These are phyloP conservation scores for Drosophila fungiperda DNA, from an alignment of 2,888 invertebrate species.

Conservation along the genomic window DNA sequence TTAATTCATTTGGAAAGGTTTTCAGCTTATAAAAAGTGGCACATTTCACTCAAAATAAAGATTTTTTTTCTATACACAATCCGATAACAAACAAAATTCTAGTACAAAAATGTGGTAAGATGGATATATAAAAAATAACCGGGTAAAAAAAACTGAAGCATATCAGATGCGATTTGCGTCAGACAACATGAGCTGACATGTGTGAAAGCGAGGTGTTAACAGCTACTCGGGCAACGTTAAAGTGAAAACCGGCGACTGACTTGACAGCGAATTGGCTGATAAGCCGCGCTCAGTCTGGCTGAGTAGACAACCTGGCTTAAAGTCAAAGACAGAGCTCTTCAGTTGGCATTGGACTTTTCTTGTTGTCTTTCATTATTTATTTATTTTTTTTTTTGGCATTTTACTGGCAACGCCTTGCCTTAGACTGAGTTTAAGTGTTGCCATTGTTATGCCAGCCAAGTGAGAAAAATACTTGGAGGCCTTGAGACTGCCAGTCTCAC, in stretches of 20 bases:
- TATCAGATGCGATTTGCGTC: conserved; percentile 2
- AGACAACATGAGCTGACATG: conserved; percentile 32
- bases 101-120: background rate
- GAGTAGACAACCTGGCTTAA: conserved; percentile 26
- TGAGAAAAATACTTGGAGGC: conserved; percentile 57
- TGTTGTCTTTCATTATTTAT: conserved; percentile 1
- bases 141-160: conserved; percentile 5
- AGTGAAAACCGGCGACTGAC: conserved; percentile 45
- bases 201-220: conserved; percentile 53
- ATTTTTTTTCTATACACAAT: background rate
- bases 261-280: conserved; percentile 55
- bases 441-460: conserved; percentile 57
- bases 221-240: conserved; percentile 25
- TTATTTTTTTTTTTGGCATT: conserved; percentile 4
- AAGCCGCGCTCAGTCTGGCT: conserved; percentile 47
- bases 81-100: conserved; percentile 5
- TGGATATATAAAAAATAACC: conserved; percentile 1
- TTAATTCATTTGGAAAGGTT: background rate
- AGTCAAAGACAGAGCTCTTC: conserved; percentile 30
- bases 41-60: background rate
- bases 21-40: background rate
- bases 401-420: conserved; percentile 71
- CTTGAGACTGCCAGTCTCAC: conserved; percentile 42
- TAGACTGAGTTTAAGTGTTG: conserved; percentile 42
- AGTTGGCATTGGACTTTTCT: conserved; percentile 40